Evolutionary conservation across 2,797 vertebrate species (phyloP).

Genomic region (Pseudochirops cupreus): DNA sequence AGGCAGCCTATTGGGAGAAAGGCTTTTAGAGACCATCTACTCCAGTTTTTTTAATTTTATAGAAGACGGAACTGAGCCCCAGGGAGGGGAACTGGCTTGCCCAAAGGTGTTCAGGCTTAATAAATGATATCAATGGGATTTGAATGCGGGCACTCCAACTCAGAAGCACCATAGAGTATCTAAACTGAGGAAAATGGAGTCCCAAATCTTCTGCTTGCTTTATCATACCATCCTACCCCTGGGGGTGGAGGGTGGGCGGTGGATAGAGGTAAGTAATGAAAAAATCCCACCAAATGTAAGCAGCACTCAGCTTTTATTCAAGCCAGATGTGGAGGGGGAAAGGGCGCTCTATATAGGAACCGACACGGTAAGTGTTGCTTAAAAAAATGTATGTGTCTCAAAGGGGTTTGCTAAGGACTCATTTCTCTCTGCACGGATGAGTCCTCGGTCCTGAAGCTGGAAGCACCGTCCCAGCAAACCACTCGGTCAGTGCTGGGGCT

Average conservation of each 20-base stretch:
- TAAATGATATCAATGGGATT: neutral
- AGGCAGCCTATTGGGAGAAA: too few relatives aligned
- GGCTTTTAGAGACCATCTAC: neutral
- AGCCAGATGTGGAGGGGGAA: neutral
- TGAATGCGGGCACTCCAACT: neutral
- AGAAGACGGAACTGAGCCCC: neutral
- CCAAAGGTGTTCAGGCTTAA: neutral
- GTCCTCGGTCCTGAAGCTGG: neutral
- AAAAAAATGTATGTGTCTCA: neutral
- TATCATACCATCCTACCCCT: neutral
- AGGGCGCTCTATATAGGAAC: neutral
- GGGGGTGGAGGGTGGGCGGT: neutral
- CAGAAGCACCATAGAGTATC: neutral
- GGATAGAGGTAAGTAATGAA: neutral
- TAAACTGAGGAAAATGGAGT: neutral
- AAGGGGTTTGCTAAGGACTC: neutral
- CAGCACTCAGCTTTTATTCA: neutral
- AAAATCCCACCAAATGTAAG: neutral
- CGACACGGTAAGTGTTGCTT: neutral
- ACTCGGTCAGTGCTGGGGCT: neutral
- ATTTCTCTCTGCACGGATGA: conserved; percentile 7
- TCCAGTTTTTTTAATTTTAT: neutral
- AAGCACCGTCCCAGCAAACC: neutral
- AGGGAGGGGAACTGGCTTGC: neutral
- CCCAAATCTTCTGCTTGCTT: neutral